Conservation (phyloP, 1,140 invertebrate genomes). For the Meteorus sp. region DNA sequence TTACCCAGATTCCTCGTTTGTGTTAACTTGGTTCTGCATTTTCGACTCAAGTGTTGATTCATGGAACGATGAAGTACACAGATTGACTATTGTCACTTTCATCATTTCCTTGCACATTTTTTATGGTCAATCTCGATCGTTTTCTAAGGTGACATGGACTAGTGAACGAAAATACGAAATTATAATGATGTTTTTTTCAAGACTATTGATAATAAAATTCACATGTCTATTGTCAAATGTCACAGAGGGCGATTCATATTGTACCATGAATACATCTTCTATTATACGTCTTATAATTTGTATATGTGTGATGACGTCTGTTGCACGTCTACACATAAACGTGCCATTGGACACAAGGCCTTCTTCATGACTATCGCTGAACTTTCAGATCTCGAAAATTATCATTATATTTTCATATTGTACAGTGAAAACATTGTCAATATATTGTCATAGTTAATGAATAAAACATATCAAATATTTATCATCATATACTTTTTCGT, state of each 20-base stretch:
- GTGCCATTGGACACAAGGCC: constrained; percentile 17
- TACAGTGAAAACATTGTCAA: constrained; percentile 13
- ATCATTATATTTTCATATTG: not conserved
- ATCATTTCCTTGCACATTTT: constrained; percentile 5
- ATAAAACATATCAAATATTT: constrained; percentile 19
- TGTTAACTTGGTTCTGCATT: not conserved
- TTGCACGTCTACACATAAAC: constrained; percentile 6
- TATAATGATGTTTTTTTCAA: too few relatives aligned
- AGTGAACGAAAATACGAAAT: constrained; percentile 16
- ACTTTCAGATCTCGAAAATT: constrained; percentile 1
- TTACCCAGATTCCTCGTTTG: not conserved
- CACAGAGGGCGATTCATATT: constrained; percentile 46
- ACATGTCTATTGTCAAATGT: constrained; percentile 16
- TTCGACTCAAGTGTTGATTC: constrained; percentile 3
- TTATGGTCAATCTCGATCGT: constrained; percentile 49
- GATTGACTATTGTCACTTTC: constrained; percentile 1
- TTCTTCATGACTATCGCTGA: not conserved
- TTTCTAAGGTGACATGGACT: constrained; percentile 34
- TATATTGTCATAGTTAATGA: constrained; percentile 9
- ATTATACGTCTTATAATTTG: constrained; percentile 16
- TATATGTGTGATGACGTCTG: constrained; percentile 16
- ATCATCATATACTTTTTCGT: too few relatives aligned
- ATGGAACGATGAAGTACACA: constrained; percentile 10
- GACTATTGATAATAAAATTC: too few relatives aligned
- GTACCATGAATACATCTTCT: constrained; percentile 37